A percentile compares a stretch with the other conserved stretches of the same genome.
Conservation (phyloP, 1,140 invertebrate species). For the Protaetia brevitarsis region DNA sequence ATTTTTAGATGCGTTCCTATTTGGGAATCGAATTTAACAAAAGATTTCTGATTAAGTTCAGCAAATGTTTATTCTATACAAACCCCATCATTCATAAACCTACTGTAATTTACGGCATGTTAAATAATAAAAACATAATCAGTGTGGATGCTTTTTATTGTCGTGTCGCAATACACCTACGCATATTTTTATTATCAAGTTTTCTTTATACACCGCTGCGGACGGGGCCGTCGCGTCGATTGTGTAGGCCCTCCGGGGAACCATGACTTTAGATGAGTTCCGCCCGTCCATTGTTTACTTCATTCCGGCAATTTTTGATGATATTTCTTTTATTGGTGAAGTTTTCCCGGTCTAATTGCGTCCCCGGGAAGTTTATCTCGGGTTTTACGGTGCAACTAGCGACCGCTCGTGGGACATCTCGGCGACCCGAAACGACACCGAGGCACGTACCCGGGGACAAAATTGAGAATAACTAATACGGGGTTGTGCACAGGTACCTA, state of each 20-base stretch:
- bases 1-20: no score
- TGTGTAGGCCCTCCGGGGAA: not conserved
- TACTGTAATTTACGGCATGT: not conserved
- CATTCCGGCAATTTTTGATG: slow-evolving; percentile 21
- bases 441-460: no score
- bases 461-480: no score
- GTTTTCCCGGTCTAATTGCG: slow-evolving; percentile 13
- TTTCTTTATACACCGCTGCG: not conserved
- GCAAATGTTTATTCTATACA: no score
- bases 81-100: not conserved
- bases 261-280: slow-evolving; percentile 17
- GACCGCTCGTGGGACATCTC: not conserved
- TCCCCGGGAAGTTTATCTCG: slow-evolving; percentile 12
- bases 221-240: not conserved
- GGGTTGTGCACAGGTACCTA: no score
- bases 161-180: not conserved
- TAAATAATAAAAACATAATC: not conserved
- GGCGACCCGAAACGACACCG: not conserved
- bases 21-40: no score
- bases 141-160: not conserved
- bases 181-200: slow-evolving; percentile 9
- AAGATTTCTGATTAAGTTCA: no score
- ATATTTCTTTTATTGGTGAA: slow-evolving; percentile 18
- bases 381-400: not conserved
- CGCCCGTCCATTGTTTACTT: slow-evolving; percentile 16